These are phyloP conservation scores for Ctenicera cuprea DNA, from an alignment of 2,888 invertebrate species.

Conservation along the genomic window DNA sequence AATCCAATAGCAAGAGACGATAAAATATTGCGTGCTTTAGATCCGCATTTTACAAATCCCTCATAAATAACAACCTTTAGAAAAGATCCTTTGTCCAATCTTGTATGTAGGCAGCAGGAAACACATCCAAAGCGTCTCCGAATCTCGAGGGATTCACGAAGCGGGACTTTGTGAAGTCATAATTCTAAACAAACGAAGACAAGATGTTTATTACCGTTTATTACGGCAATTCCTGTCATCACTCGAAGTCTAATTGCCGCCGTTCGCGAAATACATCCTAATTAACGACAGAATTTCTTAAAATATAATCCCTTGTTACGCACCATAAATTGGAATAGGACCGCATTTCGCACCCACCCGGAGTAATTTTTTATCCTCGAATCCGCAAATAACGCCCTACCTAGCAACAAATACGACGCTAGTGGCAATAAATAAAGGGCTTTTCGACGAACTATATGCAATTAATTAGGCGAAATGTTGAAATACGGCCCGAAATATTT, in stretches of 20 bases:
- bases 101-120: slow-evolving; percentile 52
- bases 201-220: slow-evolving; percentile 58
- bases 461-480: slow-evolving; percentile 62
- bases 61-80: slow-evolving; percentile 54
- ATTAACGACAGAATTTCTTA: slow-evolving; percentile 61
- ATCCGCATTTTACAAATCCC: slow-evolving; percentile 51
- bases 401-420: slow-evolving; percentile 38
- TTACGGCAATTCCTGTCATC: slow-evolving; percentile 59
- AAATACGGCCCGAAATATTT: slow-evolving; percentile 58
- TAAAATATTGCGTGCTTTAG: slow-evolving; percentile 53
- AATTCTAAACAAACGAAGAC: slow-evolving; percentile 57
- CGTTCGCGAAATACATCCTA: slow-evolving; percentile 60
- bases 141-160: slow-evolving; percentile 48
- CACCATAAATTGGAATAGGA: slow-evolving; percentile 53
- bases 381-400: slow-evolving; percentile 29
- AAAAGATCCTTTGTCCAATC: slow-evolving; percentile 54
- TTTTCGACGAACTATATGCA: slow-evolving; percentile 61
- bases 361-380: slow-evolving; percentile 47
- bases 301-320: slow-evolving; percentile 63
- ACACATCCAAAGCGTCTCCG: slow-evolving; percentile 51
- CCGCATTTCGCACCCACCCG: slow-evolving; percentile 44
- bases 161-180: slow-evolving; percentile 48
- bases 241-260: slow-evolving; percentile 56
- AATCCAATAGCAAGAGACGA: slow-evolving; percentile 49
- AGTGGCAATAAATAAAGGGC: slow-evolving; percentile 56